These are phyloP conservation scores for Parazoanthus darwini DNA, from an alignment of 92 coral and sea anemone species.

Conservation along the genomic window DNA sequence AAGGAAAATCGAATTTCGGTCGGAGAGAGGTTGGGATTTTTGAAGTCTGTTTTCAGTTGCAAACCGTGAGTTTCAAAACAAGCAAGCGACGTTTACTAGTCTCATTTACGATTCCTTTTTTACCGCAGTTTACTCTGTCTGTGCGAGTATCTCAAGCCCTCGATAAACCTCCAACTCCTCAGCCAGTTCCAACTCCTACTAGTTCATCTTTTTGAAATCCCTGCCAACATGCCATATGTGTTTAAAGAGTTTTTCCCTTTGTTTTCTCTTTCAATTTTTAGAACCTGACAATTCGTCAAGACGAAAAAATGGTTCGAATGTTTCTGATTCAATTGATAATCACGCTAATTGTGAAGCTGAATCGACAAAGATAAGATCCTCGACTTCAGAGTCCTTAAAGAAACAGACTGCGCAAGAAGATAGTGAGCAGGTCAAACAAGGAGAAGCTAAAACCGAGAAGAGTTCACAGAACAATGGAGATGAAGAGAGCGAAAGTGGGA, in stretches of 20 bases:
- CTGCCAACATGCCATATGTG: neutral
- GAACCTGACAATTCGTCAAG: neutral
- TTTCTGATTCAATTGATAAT: neutral
- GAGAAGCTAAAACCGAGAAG: conserved; percentile 13
- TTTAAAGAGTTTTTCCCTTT: neutral
- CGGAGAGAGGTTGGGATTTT: neutral
- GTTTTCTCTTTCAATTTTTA: neutral
- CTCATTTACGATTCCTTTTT: too few relatives aligned
- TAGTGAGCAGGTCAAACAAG: conserved; percentile 19
- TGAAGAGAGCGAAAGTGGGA: conserved; percentile 28
- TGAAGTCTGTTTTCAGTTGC: neutral
- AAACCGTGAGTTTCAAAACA: too few relatives aligned
- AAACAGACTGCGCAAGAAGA: neutral
- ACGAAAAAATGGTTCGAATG: neutral
- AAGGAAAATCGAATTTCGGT: neutral
- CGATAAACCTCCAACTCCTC: too few relatives aligned
- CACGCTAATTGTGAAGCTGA: neutral
- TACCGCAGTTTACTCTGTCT: too few relatives aligned
- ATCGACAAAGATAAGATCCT: neutral
- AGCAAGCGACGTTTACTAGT: too few relatives aligned
- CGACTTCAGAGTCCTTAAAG: neutral
- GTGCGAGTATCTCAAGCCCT: too few relatives aligned
- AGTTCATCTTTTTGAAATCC: too few relatives aligned
- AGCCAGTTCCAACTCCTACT: too few relatives aligned
- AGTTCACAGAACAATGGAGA: neutral